Base-by-base conservation (phyloP, 1,140 invertebrate species). In the Panulirus ornatus region DNA sequence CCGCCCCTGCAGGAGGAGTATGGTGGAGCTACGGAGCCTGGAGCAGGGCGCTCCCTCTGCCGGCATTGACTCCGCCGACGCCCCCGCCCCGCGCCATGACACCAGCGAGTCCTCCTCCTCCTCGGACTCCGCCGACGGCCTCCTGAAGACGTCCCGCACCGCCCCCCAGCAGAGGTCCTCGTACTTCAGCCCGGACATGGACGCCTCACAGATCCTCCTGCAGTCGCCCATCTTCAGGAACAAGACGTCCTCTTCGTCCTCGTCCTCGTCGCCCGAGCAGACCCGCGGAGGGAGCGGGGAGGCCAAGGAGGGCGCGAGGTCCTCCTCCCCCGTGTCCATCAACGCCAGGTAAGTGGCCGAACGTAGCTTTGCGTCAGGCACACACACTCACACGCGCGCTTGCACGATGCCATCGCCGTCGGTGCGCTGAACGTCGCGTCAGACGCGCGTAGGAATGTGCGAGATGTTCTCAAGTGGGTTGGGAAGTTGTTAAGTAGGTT, bases 21-120 rank as follows among this genome's bases (percentile, higher is more conserved):
- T 88, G 86, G 86, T 88, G 86, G 86, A 88, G 58, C 40, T 88
- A 22, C 51, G 86, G 27, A 81, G 58, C 76, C 58, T 88, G 51
- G 86, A 88, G 76, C 36, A 79, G 38, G 42, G n/a, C 8, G 78
- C 11, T 14, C 6, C 22, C 2, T 11, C 11, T 3, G 58, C 0
- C 3, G 58, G 6, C 58, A 8, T n/a, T 19, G 30, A 1, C 66
- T 30, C 27, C 1, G 11, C 30, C 47, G 9, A 40, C 42, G 38
- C 22, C 63, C 40, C 42, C 63, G 63, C 38, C 63, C 58, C 19
- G 22, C 38, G 47, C 19, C 47, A 76, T 58, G 84, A 75, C 44
- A 36, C 73, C 47, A 73, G 66, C 34, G 38, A 58, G 34, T 88
- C 86, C 58, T 81, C 75, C 27, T 88, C 86, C 58, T 87, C 85